A percentile compares a stretch with the other conserved stretches of the same genome.
Conservation (phyloP, 2,888 invertebrate species). For the Nudaria mundana region DNA sequence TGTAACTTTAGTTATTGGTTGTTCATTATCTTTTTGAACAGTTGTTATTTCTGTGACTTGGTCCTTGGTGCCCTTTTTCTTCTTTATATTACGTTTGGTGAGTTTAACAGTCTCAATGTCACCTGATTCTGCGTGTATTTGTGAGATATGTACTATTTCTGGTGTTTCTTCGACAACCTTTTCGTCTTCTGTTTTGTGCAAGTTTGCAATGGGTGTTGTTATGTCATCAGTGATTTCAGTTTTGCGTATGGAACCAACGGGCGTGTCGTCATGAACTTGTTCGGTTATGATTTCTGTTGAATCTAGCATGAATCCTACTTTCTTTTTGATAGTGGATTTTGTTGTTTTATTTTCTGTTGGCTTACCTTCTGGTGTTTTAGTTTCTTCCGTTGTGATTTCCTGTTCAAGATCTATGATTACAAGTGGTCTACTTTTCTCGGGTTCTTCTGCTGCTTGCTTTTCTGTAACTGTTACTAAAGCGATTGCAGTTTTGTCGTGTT, state of each 20-base stretch:
- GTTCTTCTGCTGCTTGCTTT: neutral
- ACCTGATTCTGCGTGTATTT: conserved; percentile 7
- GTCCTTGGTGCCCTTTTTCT: conserved; percentile 49
- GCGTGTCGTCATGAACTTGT: conserved; percentile 11
- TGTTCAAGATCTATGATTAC: conserved; percentile 1
- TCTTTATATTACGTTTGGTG: conserved; percentile 47
- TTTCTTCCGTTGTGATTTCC: neutral
- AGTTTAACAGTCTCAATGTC: conserved; percentile 43
- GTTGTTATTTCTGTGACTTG: conserved; percentile 34
- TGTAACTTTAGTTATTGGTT: conserved; percentile 7
- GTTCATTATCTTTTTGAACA: conserved; percentile 6
- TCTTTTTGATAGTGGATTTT: conserved; percentile 3
- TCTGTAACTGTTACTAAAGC: conserved; percentile 34
- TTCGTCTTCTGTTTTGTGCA: conserved; percentile 10
- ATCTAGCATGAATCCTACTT: conserved; percentile 5
- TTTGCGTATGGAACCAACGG: conserved; percentile 14
- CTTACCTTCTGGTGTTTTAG: conserved; percentile 2
- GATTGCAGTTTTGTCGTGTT: conserved; percentile 29
- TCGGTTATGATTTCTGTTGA: conserved; percentile 16
- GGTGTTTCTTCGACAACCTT: conserved; percentile 21
- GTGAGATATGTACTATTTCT: conserved; percentile 22
- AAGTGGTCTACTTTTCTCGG: neutral
- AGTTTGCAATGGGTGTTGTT: conserved; percentile 2
- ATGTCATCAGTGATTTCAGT: conserved; percentile 15
- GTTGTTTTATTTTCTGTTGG: neutral